These are phyloP conservation scores for Diacarnus erythraeanus DNA, from an alignment of 37 sponge, comb jelly and placozoan species.

Conservation along the genomic window DNA sequence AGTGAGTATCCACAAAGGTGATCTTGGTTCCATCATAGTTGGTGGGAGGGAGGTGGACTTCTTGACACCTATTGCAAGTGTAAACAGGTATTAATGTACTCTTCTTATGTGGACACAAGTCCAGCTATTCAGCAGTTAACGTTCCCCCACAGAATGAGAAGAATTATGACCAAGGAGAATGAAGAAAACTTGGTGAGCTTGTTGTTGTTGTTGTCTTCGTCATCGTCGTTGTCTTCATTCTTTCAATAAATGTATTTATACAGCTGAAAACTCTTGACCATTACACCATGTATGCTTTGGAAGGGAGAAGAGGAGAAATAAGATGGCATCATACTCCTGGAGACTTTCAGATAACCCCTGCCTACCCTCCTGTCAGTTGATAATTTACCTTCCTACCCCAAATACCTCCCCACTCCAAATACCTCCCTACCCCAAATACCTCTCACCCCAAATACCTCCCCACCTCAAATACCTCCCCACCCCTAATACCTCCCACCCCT, in stretches of 20 bases:
- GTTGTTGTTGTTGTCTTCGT: not conserved
- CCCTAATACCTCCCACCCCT: too few relatives aligned
- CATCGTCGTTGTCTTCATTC: not conserved
- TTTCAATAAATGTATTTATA: not conserved
- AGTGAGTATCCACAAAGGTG: slow-evolving; percentile 50
- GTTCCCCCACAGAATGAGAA: slow-evolving; percentile 22
- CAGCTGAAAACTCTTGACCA: slow-evolving; percentile 29
- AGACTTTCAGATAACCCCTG: slow-evolving; percentile 41
- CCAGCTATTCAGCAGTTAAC: not conserved
- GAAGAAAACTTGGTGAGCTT: slow-evolving; percentile 31
- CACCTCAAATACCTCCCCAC: too few relatives aligned
- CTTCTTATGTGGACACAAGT: not conserved
- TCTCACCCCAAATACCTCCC: too few relatives aligned
- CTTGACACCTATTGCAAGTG: slow-evolving; percentile 20
- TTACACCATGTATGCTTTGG: slow-evolving; percentile 51
- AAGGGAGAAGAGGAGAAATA: slow-evolving; percentile 54
- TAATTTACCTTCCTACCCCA: too few relatives aligned
- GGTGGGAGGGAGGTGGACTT: slow-evolving; percentile 57
- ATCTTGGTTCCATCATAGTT: slow-evolving; percentile 61
- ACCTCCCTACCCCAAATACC: too few relatives aligned
- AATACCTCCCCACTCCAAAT: too few relatives aligned
- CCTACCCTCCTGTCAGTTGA: slow-evolving; percentile 16
- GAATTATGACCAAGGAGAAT: slow-evolving; percentile 28
- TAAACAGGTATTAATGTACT: slow-evolving; percentile 21
- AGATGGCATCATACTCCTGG: slow-evolving; percentile 70